A percentile compares a stretch with the other conserved stretches of the same genome.
phyloP scores from a whole-genome alignment of 2,113 vertebrate species.

The Cavia porcellus region DNA sequence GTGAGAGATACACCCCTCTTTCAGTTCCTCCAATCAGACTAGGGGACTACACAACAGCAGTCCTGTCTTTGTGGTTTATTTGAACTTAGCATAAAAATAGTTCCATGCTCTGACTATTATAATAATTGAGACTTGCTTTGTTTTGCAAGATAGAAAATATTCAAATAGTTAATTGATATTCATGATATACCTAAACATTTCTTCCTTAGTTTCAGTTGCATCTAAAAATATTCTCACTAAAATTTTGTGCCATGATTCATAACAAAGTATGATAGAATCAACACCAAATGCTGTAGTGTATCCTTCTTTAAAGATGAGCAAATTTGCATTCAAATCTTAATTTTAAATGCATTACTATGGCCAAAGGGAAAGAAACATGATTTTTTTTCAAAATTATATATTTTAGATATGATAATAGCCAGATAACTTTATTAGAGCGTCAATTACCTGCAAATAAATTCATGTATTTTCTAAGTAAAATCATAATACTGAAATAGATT shows the following conservation, averaged over 20 bases:
- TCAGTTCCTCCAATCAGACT: background rate
- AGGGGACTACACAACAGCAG: background rate
- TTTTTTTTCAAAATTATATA: background rate
- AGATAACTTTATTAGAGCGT: background rate
- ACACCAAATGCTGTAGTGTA: background rate
- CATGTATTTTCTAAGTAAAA: background rate
- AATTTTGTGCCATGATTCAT: background rate
- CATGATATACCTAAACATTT: background rate
- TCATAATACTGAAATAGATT: background rate
- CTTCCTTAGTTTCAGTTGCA: background rate
- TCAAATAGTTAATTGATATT: background rate
- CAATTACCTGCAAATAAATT: background rate
- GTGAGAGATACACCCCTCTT: rapidly evolving
- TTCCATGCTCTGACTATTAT: background rate
- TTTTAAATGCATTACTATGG: background rate
- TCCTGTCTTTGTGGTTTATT: background rate
- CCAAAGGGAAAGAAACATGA: background rate
- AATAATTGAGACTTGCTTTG: background rate
- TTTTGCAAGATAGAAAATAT: background rate
- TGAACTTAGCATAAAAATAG: background rate
- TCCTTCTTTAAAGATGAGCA: background rate
- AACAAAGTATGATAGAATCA: background rate
- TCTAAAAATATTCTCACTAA: background rate
- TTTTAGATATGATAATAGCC: background rate
- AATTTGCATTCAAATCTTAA: background rate